Evolutionary conservation across 2,888 invertebrate genomes (phyloP).

Genomic region (Rhogogaster chlorosoma): DNA sequence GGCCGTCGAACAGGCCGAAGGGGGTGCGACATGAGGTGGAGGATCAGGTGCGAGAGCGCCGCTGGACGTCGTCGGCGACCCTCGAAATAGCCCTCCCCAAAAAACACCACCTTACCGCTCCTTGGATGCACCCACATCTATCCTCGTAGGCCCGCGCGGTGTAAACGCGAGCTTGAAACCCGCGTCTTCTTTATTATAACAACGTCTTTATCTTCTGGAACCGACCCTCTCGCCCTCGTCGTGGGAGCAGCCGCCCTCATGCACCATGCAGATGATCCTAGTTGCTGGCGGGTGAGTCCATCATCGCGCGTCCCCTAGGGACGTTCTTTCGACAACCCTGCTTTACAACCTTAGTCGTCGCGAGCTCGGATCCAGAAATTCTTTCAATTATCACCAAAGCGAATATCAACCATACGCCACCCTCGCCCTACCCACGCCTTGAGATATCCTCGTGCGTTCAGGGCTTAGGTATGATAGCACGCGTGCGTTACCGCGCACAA

Average conservation of each 20-base stretch:
- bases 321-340: conserved; percentile 21
- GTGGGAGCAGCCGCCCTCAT: conserved; percentile 74
- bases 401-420: conserved; percentile 15
- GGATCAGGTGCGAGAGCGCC: conserved; percentile 50
- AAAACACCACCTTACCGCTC: background rate
- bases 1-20: conserved; percentile 60
- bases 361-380: background rate
- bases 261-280: conserved; percentile 79
- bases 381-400: conserved; percentile 50
- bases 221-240: conserved; percentile 39
- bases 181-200: background rate
- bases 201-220: conserved; percentile 25
- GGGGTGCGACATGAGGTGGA: conserved; percentile 54
- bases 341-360: conserved; percentile 49
- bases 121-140: conserved; percentile 34
- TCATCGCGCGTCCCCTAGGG: conserved; percentile 55
- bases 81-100: conserved; percentile 37
- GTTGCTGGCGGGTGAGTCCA: conserved; percentile 79
- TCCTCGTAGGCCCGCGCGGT: background rate
- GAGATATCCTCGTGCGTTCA: conserved; percentile 49
- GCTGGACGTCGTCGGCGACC: conserved; percentile 45
- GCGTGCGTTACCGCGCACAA: conserved; percentile 47
- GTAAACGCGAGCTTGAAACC: background rate
- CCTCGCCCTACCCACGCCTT: conserved; percentile 50
- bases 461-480: conserved; percentile 37